phyloP scores from a whole-genome alignment of 1,140 invertebrate genomes.

The Luehdorfia chinensis region DNA sequence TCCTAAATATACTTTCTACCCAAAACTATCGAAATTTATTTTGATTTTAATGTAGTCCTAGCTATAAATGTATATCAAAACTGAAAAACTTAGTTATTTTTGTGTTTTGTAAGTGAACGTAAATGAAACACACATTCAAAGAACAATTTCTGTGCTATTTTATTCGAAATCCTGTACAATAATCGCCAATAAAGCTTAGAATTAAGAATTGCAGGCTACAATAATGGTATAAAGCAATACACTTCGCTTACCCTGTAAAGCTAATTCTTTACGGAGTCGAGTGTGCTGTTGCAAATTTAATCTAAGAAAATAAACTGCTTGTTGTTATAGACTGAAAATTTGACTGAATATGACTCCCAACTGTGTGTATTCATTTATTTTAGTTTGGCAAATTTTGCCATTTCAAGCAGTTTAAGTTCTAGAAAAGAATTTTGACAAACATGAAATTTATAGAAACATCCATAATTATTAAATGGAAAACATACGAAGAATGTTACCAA shows the following conservation, averaged over 20 bases:
- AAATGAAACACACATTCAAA: slow-evolving; percentile 36
- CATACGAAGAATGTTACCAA: slow-evolving; percentile 6
- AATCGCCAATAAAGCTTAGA: slow-evolving; percentile 47
- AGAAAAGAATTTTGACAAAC: neutral
- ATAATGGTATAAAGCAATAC: slow-evolving; percentile 29
- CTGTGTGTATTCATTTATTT: too few species aligned
- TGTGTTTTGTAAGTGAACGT: neutral
- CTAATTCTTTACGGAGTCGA: slow-evolving; percentile 44
- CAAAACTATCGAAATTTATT: too few species aligned
- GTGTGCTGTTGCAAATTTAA: slow-evolving; percentile 24
- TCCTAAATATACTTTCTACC: too few species aligned
- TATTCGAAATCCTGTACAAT: slow-evolving; percentile 63
- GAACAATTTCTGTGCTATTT: slow-evolving; percentile 60
- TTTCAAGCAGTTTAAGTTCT: too few species aligned
- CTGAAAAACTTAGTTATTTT: too few species aligned
- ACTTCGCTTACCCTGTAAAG: slow-evolving; percentile 49
- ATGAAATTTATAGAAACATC: neutral
- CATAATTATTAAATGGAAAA: slow-evolving; percentile 7
- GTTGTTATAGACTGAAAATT: too few species aligned
- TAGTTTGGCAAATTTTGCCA: too few species aligned
- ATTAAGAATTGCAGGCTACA: slow-evolving; percentile 33
- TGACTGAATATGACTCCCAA: too few species aligned
- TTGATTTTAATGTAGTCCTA: too few species aligned
- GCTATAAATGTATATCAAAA: too few species aligned
- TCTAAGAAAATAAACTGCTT: too few species aligned